Base-by-base conservation (phyloP, 2,113 vertebrate genomes). In the Ibidorhyncha struthersii region DNA sequence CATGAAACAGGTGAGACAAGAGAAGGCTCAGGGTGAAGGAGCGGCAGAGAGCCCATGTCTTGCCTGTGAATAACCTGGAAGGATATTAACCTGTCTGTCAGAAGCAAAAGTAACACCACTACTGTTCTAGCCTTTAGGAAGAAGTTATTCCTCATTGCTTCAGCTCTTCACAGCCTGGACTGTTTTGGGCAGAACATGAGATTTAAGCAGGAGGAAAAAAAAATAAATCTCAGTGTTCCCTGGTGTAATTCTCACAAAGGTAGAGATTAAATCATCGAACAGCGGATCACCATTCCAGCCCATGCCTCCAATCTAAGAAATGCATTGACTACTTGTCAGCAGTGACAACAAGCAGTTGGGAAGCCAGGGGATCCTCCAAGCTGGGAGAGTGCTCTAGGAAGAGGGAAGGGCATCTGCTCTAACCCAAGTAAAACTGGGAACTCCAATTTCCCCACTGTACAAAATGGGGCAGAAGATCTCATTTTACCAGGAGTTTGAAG, bases 301-400 rank as follows among this genome's bases (percentile, higher is more conserved):
- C 36, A 52, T 29, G 26, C 12, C 30, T 91, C 53, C 82, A 79
- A 43, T 53, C 23, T 73, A 58, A 61, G 40, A 56, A 89, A 32
- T 3, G 6, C 19, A 74, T 6, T 91, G 69, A 72, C 56, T 82
- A 17, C 70, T 76, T 79, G 52, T 85, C 62, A 91, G 26, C 41
- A 93, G 65, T n/a, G 23, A 65, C 53, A 92, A 32, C 7, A 29
- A 22, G 27, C 16, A 43, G 50, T 62, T 70, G 53, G 27, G 59
- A 80, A 80, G 21, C 8, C 43, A 72, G 4, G 4, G 11, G 34
- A 90, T 14, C 12, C 55, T 63, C 15, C 23, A 90, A 56, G 47
- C 25, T 71, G 8, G 18, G 14, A 58, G 7, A 77, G 6, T 0
- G 1, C 20, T 56, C 21, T 55, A 47, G 7, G 17, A 16, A 63